phyloP scores from a whole-genome alignment of 1,140 invertebrate genomes.

The Caerostris darwini region DNA sequence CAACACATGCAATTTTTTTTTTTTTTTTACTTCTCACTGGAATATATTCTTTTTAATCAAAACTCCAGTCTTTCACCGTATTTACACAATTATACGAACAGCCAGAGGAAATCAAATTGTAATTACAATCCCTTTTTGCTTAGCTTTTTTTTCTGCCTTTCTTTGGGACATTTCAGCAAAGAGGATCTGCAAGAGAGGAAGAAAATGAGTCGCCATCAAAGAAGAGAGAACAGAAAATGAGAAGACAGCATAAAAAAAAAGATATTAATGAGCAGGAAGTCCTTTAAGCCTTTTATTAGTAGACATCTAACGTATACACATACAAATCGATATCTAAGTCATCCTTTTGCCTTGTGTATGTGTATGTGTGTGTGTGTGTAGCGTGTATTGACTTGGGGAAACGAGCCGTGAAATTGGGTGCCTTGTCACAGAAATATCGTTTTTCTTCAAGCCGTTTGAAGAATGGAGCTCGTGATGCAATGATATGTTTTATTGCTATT shows the following conservation, averaged over 20 bases:
- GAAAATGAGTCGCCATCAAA: slow-evolving; percentile 15
- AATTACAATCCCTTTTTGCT: slow-evolving; percentile 24
- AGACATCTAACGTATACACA: slow-evolving; percentile 40
- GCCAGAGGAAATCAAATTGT: slow-evolving; percentile 49
- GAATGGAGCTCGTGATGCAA: slow-evolving; percentile 3
- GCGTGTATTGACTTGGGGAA: slow-evolving; percentile 7
- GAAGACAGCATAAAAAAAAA: slow-evolving; percentile 19
- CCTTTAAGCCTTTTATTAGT: slow-evolving; percentile 56
- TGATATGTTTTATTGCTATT: slow-evolving; percentile 45
- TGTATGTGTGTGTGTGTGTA: background rate
- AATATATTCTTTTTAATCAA: background rate
- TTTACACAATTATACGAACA: slow-evolving; percentile 59
- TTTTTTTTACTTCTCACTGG: background rate
- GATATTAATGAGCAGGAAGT: slow-evolving; percentile 41
- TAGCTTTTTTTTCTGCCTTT: background rate
- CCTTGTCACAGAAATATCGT: slow-evolving; percentile 35
- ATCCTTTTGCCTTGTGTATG: background rate
- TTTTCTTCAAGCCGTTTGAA: slow-evolving; percentile 8
- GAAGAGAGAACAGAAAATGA: background rate
- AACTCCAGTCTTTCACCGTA: slow-evolving; percentile 21
- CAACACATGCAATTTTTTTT: background rate
- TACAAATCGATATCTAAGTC: slow-evolving; percentile 61
- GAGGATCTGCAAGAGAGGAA: background rate
- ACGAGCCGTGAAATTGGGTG: slow-evolving; percentile 42
- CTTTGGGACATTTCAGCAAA: background rate